These are phyloP conservation scores for Cosmia pyralina DNA, from an alignment of 2,888 invertebrate genomes.

Conservation along the genomic window DNA sequence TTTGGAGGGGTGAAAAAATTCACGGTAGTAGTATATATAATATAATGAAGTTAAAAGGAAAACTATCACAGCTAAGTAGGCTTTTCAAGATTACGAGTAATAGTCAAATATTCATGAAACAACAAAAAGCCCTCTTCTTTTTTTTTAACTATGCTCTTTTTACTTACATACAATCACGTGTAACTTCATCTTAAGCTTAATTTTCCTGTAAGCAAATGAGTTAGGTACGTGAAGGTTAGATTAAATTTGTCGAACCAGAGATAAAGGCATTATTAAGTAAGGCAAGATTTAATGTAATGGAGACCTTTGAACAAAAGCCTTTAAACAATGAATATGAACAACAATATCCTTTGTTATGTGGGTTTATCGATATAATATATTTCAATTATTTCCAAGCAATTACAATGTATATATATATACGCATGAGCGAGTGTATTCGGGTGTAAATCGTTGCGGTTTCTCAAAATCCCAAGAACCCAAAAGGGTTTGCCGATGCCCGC, in stretches of 20 bases:
- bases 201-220: background rate
- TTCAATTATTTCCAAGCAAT: constrained; percentile 56
- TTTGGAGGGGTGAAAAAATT: too few species aligned
- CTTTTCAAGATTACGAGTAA: too few species aligned
- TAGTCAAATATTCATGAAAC: too few species aligned
- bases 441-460: constrained; percentile 34
- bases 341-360: constrained; percentile 22
- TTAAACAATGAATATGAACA: constrained; percentile 15
- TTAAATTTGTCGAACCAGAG: constrained; percentile 13
- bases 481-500: background rate
- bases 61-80: too few species aligned
- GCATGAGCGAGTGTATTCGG: constrained; percentile 36
- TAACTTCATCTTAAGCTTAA: background rate
- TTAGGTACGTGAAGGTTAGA: background rate
- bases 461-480: constrained; percentile 5
- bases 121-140: too few species aligned
- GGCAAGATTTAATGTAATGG: constrained; percentile 13
- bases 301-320: constrained; percentile 36
- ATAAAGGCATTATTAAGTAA: constrained; percentile 18
- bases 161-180: background rate
- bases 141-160: background rate
- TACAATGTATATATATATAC: constrained; percentile 47
- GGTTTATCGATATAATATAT: constrained; percentile 52
- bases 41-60: too few species aligned
- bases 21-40: too few species aligned